These are phyloP conservation scores for Ostrea edulis DNA, from an alignment of 1,140 invertebrate genomes.

Conservation along the genomic window DNA sequence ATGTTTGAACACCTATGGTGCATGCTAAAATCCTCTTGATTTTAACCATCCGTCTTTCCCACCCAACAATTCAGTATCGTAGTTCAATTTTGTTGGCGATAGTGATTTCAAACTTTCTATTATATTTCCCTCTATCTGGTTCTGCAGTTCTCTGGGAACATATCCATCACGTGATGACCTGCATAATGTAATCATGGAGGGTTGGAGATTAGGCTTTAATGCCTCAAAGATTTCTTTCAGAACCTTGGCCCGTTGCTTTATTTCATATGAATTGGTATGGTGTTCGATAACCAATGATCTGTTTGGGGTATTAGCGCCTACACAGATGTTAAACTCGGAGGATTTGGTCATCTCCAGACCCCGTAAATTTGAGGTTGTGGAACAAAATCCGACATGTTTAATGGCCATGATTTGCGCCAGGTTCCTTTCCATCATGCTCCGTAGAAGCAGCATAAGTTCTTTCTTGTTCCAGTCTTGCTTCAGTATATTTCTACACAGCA, in stretches of 20 bases:
- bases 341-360: slow-evolving; percentile 44
- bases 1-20: not conserved
- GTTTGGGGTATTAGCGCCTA: slow-evolving; percentile 60
- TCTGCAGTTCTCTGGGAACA: slow-evolving; percentile 66
- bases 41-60: slow-evolving; percentile 70
- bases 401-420: slow-evolving; percentile 41
- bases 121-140: slow-evolving; percentile 64
- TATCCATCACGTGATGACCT: slow-evolving; percentile 72
- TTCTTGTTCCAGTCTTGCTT: not conserved
- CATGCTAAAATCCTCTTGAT: not conserved
- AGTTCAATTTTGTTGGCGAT: slow-evolving; percentile 50
- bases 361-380: slow-evolving; percentile 59
- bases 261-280: slow-evolving; percentile 44
- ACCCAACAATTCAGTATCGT: slow-evolving; percentile 69
- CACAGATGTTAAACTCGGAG: slow-evolving; percentile 59
- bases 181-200: slow-evolving; percentile 63
- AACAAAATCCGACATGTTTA: slow-evolving; percentile 66
- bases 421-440: not conserved
- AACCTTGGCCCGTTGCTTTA: slow-evolving; percentile 47
- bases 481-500: not conserved
- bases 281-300: slow-evolving; percentile 47
- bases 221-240: slow-evolving; percentile 51
- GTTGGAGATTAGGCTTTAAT: slow-evolving; percentile 37
- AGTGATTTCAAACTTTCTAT: slow-evolving; percentile 53
- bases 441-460: not conserved